Evolutionary conservation across 2,797 vertebrate genomes (phyloP).

Genomic region (Trachurus trachurus): DNA sequence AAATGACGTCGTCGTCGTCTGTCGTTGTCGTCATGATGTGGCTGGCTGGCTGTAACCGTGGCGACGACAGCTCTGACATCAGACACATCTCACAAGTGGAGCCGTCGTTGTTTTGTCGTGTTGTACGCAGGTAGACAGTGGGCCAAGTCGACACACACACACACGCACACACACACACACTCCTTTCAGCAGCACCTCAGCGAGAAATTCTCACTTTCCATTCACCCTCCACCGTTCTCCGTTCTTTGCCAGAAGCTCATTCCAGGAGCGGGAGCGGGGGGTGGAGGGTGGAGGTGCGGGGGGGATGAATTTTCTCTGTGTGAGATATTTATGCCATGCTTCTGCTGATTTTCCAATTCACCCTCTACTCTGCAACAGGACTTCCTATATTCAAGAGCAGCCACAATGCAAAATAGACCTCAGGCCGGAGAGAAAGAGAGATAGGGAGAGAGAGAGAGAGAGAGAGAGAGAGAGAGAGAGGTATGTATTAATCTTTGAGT

Average conservation of each 20-base stretch:
- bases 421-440: constrained; percentile 6
- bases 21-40: too few species aligned
- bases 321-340: constrained; percentile 44
- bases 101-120: constrained; percentile 31
- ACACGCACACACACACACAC: constrained; percentile 37
- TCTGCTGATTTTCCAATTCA: constrained; percentile 36
- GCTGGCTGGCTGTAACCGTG: constrained; percentile 63
- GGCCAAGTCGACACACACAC: not conserved
- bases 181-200: constrained; percentile 10
- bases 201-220: constrained; percentile 34
- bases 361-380: constrained; percentile 9
- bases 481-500: constrained; percentile 54
- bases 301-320: constrained; percentile 11
- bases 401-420: constrained; percentile 35
- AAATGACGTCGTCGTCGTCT: constrained; percentile 77
- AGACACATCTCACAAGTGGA: constrained; percentile 41
- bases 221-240: not conserved
- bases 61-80: constrained; percentile 68
- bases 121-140: too few species aligned
- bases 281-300: not conserved
- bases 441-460: too few species aligned
- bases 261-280: constrained; percentile 19
- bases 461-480: too few species aligned
- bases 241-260: constrained; percentile 8
- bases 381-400: constrained; percentile 15